Percentiles rank a stretch among this genome's conserved stretches.
Conservation (phyloP, 2,113 vertebrate genomes). For the Spilogale gracilis region DNA sequence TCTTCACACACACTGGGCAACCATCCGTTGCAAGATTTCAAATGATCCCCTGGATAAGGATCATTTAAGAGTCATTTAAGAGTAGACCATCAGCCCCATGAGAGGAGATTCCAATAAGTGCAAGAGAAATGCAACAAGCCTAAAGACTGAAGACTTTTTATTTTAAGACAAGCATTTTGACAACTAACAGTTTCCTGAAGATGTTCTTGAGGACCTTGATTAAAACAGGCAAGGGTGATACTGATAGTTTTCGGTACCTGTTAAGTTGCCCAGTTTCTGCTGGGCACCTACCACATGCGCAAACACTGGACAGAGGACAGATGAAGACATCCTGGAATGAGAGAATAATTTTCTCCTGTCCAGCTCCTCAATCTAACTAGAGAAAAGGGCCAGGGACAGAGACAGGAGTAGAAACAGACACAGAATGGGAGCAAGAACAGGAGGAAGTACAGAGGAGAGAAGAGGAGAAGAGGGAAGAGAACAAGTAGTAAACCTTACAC, state of each 20-base stretch:
- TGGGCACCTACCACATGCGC: neutral
- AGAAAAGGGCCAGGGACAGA: neutral
- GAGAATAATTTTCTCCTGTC: neutral
- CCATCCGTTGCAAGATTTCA: neutral
- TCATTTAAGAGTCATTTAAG: neutral
- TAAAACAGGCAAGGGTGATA: neutral
- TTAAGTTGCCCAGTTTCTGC: neutral
- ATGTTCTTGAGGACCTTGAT: neutral
- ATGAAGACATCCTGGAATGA: neutral
- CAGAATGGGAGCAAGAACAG: neutral
- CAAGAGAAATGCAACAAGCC: neutral
- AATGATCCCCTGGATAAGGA: neutral
- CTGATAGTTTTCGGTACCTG: neutral
- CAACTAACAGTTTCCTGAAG: neutral
- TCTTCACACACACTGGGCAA: neutral
- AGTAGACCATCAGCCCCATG: neutral
- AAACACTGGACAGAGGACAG: neutral
- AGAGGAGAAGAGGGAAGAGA: neutral
- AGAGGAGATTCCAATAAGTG: neutral
- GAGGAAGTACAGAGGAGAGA: neutral
- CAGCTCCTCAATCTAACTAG: neutral
- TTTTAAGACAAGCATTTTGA: neutral
- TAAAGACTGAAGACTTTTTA: neutral
- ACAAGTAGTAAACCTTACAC: neutral
- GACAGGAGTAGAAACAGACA: neutral